A percentile compares a stretch with the other conserved stretches of the same genome.
These are phyloP conservation scores for Aphyosemion australe DNA, from an alignment of 2,113 vertebrate genomes.

Conservation along the genomic window DNA sequence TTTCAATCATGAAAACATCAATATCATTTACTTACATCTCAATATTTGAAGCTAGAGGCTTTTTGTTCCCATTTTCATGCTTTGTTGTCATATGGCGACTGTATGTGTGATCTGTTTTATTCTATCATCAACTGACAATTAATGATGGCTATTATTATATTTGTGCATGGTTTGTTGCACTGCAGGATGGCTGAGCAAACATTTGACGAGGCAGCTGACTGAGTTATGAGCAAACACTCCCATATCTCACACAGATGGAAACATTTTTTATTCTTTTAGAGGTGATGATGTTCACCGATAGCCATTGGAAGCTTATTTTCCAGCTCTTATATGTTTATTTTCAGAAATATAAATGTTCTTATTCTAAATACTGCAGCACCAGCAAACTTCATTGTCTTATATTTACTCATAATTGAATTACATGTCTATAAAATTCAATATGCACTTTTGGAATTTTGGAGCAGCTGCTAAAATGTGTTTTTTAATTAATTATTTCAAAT, in stretches of 20 bases:
- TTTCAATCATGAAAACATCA: too few relatives aligned
- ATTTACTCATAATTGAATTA: too few relatives aligned
- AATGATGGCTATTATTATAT: conserved; percentile 1
- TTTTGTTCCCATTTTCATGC: background rate
- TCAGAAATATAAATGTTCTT: too few relatives aligned
- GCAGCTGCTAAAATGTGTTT: background rate
- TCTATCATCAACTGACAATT: conserved; percentile 38
- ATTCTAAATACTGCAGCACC: background rate
- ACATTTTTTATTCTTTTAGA: conserved; percentile 6
- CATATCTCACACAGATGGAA: conserved; percentile 18
- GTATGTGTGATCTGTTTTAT: conserved; percentile 1
- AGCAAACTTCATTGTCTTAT: background rate
- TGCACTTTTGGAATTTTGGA: too few relatives aligned
- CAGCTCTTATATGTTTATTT: too few relatives aligned
- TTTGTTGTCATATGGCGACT: background rate
- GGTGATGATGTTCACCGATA: conserved; percentile 8
- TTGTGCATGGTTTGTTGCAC: background rate
- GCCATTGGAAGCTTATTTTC: too few relatives aligned
- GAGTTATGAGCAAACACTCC: conserved; percentile 17
- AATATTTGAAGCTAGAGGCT: background rate
- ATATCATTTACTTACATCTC: background rate
- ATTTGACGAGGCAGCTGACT: conserved; percentile 1
- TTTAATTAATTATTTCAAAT: background rate
- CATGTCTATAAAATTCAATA: too few relatives aligned
- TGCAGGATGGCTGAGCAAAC: conserved; percentile 13